Conservation (phyloP, 2,888 invertebrate genomes). For the Perithous albicinctus region DNA sequence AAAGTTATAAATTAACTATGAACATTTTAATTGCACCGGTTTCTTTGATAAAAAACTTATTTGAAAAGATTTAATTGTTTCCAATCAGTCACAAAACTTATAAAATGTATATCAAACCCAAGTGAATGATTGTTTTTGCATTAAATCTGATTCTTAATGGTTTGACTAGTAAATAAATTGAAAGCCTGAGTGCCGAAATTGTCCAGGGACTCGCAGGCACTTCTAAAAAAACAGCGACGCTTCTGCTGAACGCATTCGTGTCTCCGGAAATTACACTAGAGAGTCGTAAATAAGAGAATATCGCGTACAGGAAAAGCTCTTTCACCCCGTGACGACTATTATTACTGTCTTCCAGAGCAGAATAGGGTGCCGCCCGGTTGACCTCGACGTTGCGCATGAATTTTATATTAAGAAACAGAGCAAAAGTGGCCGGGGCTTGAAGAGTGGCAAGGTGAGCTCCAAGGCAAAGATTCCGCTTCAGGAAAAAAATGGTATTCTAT, state of each 20-base stretch:
- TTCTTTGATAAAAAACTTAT: background rate
- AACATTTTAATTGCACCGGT: background rate
- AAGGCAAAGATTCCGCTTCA: background rate
- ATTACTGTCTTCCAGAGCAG: conserved; percentile 21
- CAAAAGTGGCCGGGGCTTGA: conserved; percentile 6
- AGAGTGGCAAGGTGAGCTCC: background rate
- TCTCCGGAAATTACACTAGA: conserved; percentile 2
- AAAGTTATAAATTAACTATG: background rate
- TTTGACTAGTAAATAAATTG: background rate
- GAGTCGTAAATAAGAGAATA: conserved; percentile 33
- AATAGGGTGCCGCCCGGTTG: conserved; percentile 1
- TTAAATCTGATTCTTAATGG: background rate
- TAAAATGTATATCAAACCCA: background rate
- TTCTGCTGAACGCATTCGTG: background rate
- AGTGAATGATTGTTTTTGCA: background rate
- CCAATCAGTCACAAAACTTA: no score
- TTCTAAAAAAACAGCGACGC: background rate
- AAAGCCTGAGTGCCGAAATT: background rate
- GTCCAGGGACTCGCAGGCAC: background rate
- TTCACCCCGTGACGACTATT: conserved; percentile 30
- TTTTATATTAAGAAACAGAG: conserved; percentile 19
- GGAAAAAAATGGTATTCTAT: background rate
- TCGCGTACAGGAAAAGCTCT: background rate
- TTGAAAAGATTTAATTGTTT: background rate
- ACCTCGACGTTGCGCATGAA: conserved; percentile 10